Evolutionary conservation across 1,140 invertebrate genomes (phyloP).

Genomic region (Dinoponera quadriceps): DNA sequence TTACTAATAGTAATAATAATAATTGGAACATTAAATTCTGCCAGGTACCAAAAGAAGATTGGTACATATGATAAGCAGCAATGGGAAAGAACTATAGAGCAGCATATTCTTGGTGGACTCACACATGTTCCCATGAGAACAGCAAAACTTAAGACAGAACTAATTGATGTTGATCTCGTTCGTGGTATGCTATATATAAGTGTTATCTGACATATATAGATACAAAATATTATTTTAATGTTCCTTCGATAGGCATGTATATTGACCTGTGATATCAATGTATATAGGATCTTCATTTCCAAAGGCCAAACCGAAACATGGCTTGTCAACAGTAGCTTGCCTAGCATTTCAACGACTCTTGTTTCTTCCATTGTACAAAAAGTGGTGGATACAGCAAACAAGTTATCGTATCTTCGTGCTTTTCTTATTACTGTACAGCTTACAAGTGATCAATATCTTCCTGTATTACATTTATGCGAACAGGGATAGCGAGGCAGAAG

Average conservation of each 20-base stretch:
- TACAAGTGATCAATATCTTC: conserved; percentile 90
- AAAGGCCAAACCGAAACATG: conserved; percentile 96
- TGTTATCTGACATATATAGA: background rate
- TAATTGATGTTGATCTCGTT: conserved; percentile 98
- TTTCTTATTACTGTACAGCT: conserved; percentile 91
- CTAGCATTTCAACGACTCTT: conserved; percentile 92
- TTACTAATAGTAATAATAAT: background rate
- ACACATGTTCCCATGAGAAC: conserved; percentile 94
- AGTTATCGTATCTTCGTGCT: conserved; percentile 90
- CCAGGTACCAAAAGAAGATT: conserved; percentile 97
- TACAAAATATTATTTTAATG: conserved; percentile 44
- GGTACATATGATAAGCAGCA: conserved; percentile 98
- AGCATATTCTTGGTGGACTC: conserved; percentile 93
- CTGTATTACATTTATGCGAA: conserved; percentile 87
- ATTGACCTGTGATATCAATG: conserved; percentile 60
- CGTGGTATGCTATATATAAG: conserved; percentile 84
- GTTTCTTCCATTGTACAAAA: conserved; percentile 92
- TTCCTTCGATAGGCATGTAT: conserved; percentile 11
- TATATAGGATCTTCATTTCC: conserved; percentile 95
- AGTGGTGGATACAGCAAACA: conserved; percentile 96
- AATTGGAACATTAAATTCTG: conserved; percentile 22
- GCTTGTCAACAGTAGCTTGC: conserved; percentile 92
- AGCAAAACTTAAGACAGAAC: conserved; percentile 94
- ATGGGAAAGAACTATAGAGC: conserved; percentile 98
- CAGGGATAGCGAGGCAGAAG: conserved; percentile 83